Evolutionary conservation across 2,888 invertebrate genomes (phyloP).

Genomic region (Leptogaster cylindrica): DNA sequence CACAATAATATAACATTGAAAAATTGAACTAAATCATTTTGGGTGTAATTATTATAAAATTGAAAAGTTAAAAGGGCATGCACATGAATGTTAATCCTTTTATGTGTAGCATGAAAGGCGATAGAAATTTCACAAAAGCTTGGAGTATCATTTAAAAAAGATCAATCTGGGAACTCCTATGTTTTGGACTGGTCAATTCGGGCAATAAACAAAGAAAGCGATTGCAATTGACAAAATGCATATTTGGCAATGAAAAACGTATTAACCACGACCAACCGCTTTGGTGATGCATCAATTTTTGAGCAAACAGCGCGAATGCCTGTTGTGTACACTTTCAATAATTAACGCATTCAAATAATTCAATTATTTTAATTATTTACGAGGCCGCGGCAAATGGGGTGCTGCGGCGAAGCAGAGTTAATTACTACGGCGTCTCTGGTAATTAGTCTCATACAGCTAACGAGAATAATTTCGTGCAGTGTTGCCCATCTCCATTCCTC

Average conservation of each 20-base stretch:
- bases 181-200: no score
- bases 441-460: slow-evolving; percentile 24
- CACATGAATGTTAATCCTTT: no score
- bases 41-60: no score
- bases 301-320: slow-evolving; percentile 6
- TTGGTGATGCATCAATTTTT: slow-evolving; percentile 4
- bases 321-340: slow-evolving; percentile 18
- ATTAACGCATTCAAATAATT: slow-evolving; percentile 38
- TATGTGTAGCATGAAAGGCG: no score
- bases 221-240: neutral
- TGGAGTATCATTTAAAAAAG: no score
- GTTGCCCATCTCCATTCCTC: neutral
- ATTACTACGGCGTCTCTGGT: slow-evolving; percentile 36
- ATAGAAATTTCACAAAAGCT: no score
- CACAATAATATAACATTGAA: no score
- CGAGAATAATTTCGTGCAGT: slow-evolving; percentile 4
- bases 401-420: slow-evolving; percentile 23
- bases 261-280: neutral
- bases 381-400: neutral
- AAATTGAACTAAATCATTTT: no score
- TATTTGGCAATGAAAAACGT: neutral
- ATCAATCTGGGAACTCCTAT: no score
- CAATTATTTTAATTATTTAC: slow-evolving; percentile 40
- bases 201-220: neutral
- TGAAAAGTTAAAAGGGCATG: no score